These are phyloP conservation scores for Chloromyia formosa DNA, from an alignment of 2,888 invertebrate genomes.

Conservation along the genomic window DNA sequence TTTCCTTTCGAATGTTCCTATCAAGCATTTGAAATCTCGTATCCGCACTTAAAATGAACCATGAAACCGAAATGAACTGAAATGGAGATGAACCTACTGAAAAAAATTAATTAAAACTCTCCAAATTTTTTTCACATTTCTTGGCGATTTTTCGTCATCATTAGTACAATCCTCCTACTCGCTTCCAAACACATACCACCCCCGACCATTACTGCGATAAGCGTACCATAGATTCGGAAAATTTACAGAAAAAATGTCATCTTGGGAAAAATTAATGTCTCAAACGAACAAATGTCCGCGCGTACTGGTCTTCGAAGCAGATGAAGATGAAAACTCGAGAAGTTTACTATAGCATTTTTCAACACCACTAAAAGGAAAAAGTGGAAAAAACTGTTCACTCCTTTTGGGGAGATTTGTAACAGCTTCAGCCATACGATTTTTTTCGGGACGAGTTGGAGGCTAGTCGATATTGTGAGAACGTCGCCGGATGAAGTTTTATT, in stretches of 20 bases:
- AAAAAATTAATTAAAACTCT: constrained; percentile 38
- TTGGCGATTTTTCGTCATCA: constrained; percentile 32
- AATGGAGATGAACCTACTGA: neutral
- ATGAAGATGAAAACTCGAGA: constrained; percentile 35
- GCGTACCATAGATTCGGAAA: constrained; percentile 13
- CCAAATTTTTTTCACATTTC: constrained; percentile 6
- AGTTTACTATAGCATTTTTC: constrained; percentile 11
- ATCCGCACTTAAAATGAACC: constrained; percentile 23
- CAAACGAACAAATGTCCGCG: constrained; percentile 2
- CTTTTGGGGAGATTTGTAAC: too few species aligned
- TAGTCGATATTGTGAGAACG: too few species aligned
- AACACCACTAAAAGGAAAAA: too few species aligned
- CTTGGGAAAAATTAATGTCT: constrained; percentile 33
- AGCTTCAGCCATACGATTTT: too few species aligned
- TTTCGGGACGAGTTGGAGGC: too few species aligned
- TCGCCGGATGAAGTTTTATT: too few species aligned
- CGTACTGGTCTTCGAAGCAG: constrained; percentile 11
- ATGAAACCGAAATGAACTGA: neutral
- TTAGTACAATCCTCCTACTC: neutral
- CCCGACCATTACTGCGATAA: too few species aligned
- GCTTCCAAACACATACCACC: neutral
- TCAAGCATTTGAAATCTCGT: constrained; percentile 35
- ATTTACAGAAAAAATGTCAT: constrained; percentile 32
- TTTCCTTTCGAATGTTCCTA: neutral
- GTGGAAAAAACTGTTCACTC: too few species aligned